These are phyloP conservation scores for Catagonus wagneri DNA, from an alignment of 2,113 vertebrate species.

Conservation along the genomic window DNA sequence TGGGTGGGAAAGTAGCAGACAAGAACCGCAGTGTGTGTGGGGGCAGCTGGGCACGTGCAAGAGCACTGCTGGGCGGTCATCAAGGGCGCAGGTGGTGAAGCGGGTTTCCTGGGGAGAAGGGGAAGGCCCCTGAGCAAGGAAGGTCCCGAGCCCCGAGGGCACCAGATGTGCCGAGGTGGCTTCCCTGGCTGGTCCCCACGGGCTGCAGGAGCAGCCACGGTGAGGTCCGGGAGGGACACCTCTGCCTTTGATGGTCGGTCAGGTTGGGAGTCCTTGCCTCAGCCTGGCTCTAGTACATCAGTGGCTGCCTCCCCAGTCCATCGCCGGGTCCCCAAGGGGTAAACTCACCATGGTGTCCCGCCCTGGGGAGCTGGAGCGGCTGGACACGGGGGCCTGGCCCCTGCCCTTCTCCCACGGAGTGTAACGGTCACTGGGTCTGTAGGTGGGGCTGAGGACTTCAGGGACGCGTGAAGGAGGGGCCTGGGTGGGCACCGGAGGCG, in stretches of 20 bases:
- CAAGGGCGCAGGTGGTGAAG: background rate
- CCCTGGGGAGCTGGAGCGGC: conserved; percentile 33
- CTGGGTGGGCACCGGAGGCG: conserved; percentile 62
- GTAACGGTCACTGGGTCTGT: conserved; percentile 85
- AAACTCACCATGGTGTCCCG: conserved; percentile 82
- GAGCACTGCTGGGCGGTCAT: background rate
- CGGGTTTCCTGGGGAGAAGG: conserved; percentile 12
- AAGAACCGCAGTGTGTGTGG: background rate
- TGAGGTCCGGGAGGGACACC: background rate
- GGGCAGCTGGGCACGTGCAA: background rate
- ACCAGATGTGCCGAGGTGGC: background rate
- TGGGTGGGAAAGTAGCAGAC: conserved; percentile 21
- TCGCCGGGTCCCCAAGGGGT: background rate
- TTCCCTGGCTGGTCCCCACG: background rate
- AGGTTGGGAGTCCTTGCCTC: background rate
- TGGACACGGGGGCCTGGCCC: conserved; percentile 54
- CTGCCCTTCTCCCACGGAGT: conserved; percentile 86
- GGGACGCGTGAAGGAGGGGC: conserved; percentile 62
- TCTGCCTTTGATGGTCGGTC: background rate
- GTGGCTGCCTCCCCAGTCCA: conserved; percentile 43
- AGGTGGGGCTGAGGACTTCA: conserved; percentile 76
- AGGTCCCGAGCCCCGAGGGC: background rate
- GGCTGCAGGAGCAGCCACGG: background rate
- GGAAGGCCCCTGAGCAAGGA: background rate
- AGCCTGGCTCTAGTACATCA: background rate